phyloP scores from a whole-genome alignment of 2,113 vertebrate species.

The Camarhynchus parvulus region DNA sequence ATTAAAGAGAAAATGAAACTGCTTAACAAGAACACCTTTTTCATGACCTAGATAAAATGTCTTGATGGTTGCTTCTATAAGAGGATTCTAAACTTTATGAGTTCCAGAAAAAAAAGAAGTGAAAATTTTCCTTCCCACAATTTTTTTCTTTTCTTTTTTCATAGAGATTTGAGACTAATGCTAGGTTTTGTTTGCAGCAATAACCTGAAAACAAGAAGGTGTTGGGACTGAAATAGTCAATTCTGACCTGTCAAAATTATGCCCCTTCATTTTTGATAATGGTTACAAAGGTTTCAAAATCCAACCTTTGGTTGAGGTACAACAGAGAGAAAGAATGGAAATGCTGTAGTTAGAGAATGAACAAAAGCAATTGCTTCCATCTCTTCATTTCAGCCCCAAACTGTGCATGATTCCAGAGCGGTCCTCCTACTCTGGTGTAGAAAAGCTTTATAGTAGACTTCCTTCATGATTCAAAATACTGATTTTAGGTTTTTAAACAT shows the following conservation, averaged over 20 bases:
- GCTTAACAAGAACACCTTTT: background rate
- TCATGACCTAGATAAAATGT: background rate
- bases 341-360: background rate
- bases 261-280: background rate
- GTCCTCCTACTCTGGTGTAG: background rate
- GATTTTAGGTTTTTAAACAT: background rate
- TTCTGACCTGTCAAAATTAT: background rate
- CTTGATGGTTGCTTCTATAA: background rate
- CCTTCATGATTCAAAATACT: background rate
- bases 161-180: background rate
- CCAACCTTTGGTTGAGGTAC: background rate
- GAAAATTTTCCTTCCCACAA: background rate
- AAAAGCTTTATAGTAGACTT: background rate
- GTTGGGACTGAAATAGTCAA: background rate
- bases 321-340: background rate
- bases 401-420: background rate
- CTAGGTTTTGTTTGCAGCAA: background rate
- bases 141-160: background rate
- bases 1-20: background rate
- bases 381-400: background rate
- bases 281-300: background rate
- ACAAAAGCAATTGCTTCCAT: background rate
- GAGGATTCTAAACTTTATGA: background rate
- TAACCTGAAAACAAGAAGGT: background rate
- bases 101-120: background rate